Conservation (phyloP, 1,140 invertebrate species). For the Nebria ingens region DNA sequence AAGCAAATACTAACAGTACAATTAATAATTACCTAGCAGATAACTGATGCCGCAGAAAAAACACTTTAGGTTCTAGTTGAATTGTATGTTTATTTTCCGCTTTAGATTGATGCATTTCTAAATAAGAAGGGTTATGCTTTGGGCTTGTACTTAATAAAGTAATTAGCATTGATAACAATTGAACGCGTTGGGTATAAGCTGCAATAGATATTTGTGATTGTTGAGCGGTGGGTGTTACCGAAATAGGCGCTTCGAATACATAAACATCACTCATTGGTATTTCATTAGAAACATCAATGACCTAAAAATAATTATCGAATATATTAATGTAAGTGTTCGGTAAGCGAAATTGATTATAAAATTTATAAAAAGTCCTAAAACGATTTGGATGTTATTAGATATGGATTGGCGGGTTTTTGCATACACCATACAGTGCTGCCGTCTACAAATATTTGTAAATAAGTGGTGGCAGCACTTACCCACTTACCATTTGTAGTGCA, state of each 20-base stretch:
- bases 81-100: neutral
- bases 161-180: slow-evolving; percentile 1
- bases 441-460: no score
- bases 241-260: slow-evolving; percentile 5
- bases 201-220: slow-evolving; percentile 3
- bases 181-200: neutral
- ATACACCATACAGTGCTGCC: no score
- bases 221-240: neutral
- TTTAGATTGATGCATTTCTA: neutral
- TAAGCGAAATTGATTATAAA: no score
- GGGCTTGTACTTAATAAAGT: slow-evolving; percentile 6
- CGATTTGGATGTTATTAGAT: no score
- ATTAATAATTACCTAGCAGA: slow-evolving; percentile 7
- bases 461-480: no score
- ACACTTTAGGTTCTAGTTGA: slow-evolving; percentile 2
- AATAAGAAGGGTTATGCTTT: slow-evolving; percentile 6
- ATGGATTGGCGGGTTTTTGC: no score
- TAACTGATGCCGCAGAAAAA: neutral
- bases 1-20: no score
- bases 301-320: neutral
- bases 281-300: neutral
- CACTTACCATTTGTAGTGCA: neutral
- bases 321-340: no score
- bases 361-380: no score
- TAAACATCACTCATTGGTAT: slow-evolving; percentile 5